Evolutionary conservation across 2,888 invertebrate species (phyloP), one percentile per base, ranked within the genome.

Genomic region (Sarcophaga carnaria): DNA sequence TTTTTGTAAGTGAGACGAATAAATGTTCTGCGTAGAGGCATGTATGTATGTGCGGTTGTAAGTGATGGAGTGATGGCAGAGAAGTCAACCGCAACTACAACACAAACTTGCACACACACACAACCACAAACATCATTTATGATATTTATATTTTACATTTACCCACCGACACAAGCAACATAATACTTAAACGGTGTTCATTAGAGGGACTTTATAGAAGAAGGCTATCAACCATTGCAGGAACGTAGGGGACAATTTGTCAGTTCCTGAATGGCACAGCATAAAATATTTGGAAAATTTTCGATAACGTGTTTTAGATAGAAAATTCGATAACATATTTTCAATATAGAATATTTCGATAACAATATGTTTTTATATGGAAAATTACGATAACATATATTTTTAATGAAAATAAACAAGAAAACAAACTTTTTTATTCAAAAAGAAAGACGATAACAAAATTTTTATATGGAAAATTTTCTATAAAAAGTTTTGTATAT

Each of bases 11-110:
- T 49, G 25, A 49, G 54, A 17, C 12, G 4, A 67, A 66, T 60
- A 67, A 45, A 62, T 47, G 69, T 17, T 76, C 25, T 37, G 37
- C 37, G 60, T 37, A 27, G 27, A 27, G 27, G 22, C 4, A 5
- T 67, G 66, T 60, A 59, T 60, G 64, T n/a, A 14, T 74, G 14
- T 47, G 47, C 10, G n/a, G 4, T 10, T 37, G 10, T 11, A 6
- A 12, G 37, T 66, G 11, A 4, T 14, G 27, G 14, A 6, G 12
- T 10, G 27, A 20, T 20, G 8, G 66, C 17, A 6, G 17, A 66
- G 17, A 66, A 27, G 14, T 37, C 64, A 79, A 80, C 83, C 83
- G n/a, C 84, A 84, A 76, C 11, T 20, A 79, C 69, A 63, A 62
- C 45, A n/a, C 17, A 54, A 54, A 54, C 17, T 54, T 54, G 37